Evolutionary conservation across 2,888 invertebrate genomes (phyloP).

Genomic region (Hofmannophila pseudospretella): DNA sequence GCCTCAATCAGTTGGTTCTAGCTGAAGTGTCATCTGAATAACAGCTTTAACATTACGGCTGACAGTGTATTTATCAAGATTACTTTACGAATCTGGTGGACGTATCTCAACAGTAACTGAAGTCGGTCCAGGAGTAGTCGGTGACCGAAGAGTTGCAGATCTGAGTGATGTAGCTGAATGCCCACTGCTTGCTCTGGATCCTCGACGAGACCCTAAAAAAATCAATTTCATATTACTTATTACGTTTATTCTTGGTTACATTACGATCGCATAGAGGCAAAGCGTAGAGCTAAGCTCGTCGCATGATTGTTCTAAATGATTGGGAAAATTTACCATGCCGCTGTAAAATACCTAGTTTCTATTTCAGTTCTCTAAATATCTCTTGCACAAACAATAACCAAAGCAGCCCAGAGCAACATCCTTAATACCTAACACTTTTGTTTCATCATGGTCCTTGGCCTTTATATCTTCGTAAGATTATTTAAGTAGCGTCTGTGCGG

Average conservation of each 20-base stretch:
- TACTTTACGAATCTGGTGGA: constrained; percentile 77
- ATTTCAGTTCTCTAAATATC: too few relatives aligned
- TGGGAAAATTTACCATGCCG: constrained; percentile 7
- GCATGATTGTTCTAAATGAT: constrained; percentile 12
- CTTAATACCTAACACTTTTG: too few relatives aligned
- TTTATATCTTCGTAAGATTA: too few relatives aligned
- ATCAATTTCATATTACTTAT: neutral
- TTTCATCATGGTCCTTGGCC: too few relatives aligned
- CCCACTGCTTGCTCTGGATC: constrained; percentile 87
- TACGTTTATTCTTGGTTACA: constrained; percentile 5
- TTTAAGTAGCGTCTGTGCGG: too few relatives aligned
- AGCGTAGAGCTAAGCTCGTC: constrained; percentile 18
- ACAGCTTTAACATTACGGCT: too few relatives aligned
- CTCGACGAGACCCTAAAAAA: constrained; percentile 78
- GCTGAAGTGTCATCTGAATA: too few relatives aligned
- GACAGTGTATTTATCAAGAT: too few relatives aligned
- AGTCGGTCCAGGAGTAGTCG: constrained; percentile 61
- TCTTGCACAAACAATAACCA: too few relatives aligned
- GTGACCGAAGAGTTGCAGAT: constrained; percentile 76
- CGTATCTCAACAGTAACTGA: constrained; percentile 87
- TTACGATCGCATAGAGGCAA: neutral
- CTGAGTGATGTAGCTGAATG: constrained; percentile 85
- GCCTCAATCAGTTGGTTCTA: neutral
- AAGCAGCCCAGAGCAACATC: too few relatives aligned
- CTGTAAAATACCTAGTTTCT: neutral